These are phyloP conservation scores for Nicator chloris DNA, from an alignment of 2,113 vertebrate species.

Conservation along the genomic window DNA sequence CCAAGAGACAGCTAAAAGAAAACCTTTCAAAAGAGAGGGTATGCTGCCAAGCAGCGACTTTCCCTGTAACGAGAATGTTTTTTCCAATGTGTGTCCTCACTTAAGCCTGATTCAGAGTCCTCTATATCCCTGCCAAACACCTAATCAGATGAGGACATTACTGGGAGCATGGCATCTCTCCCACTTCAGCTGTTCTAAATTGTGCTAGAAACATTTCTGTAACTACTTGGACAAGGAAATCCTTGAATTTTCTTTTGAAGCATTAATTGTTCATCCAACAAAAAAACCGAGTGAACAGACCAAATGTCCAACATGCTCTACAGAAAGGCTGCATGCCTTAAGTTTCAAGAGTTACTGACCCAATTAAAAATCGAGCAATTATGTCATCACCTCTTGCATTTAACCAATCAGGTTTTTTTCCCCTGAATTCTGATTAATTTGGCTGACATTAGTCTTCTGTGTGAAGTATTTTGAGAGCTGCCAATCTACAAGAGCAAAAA, in stretches of 20 bases:
- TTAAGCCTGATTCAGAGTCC: background rate
- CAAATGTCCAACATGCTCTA: background rate
- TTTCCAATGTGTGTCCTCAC: background rate
- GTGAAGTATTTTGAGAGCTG: background rate
- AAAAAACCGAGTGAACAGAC: background rate
- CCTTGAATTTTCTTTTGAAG: background rate
- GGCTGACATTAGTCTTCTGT: background rate
- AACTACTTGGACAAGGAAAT: background rate
- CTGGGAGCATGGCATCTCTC: background rate
- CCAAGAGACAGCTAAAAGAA: background rate
- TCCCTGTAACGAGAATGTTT: background rate
- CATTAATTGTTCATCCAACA: background rate
- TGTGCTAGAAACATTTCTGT: background rate
- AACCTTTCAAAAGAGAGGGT: background rate
- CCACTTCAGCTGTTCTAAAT: background rate
- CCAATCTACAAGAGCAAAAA: background rate
- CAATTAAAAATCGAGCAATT: background rate
- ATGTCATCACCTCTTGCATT: background rate
- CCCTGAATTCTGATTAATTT: background rate
- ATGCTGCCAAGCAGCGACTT: background rate
- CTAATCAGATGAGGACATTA: background rate
- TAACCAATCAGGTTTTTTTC: background rate
- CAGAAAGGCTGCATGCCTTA: background rate
- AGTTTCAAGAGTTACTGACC: background rate
- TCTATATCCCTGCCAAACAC: background rate